Evolutionary conservation across 1,140 invertebrate species (phyloP).

Genomic region (Phymorhynchus buccinoides): DNA sequence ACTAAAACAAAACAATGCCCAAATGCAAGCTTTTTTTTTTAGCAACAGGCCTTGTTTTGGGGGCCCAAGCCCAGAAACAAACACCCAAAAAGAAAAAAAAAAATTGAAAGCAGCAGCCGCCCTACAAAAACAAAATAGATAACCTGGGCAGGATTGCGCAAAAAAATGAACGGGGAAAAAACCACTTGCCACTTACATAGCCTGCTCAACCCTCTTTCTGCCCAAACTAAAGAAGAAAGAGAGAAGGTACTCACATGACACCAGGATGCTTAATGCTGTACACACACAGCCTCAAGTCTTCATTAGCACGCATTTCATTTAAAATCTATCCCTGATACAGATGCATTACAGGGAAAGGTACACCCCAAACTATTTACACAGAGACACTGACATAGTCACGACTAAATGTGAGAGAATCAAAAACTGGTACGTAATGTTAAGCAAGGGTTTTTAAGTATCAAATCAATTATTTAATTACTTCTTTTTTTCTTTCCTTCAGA

Average conservation of each 20-base stretch:
- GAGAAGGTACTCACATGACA: slow-evolving; percentile 36
- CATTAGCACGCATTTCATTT: background rate
- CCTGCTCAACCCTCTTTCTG: slow-evolving; percentile 34
- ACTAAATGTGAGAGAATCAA: background rate
- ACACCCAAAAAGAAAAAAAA: background rate
- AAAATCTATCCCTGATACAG: no score
- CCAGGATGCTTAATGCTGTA: slow-evolving; percentile 17
- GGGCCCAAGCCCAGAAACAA: background rate
- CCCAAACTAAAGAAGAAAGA: slow-evolving; percentile 20
- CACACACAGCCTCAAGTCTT: background rate
- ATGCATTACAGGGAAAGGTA: no score
- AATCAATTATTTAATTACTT: no score
- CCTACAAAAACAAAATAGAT: no score
- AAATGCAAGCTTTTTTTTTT: no score
- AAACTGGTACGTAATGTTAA: no score
- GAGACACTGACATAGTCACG: background rate
- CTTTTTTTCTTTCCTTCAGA: no score
- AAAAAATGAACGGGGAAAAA: background rate
- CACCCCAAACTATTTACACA: no score
- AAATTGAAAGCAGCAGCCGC: background rate
- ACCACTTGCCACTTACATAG: slow-evolving; percentile 27
- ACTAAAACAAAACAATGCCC: no score
- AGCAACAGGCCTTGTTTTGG: no score
- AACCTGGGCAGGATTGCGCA: no score
- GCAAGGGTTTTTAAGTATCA: no score